A percentile compares a stretch with the other conserved stretches of the same genome.
phyloP scores from a whole-genome alignment of 2,888 invertebrate genomes.

The Sarcophaga caerulescens region DNA sequence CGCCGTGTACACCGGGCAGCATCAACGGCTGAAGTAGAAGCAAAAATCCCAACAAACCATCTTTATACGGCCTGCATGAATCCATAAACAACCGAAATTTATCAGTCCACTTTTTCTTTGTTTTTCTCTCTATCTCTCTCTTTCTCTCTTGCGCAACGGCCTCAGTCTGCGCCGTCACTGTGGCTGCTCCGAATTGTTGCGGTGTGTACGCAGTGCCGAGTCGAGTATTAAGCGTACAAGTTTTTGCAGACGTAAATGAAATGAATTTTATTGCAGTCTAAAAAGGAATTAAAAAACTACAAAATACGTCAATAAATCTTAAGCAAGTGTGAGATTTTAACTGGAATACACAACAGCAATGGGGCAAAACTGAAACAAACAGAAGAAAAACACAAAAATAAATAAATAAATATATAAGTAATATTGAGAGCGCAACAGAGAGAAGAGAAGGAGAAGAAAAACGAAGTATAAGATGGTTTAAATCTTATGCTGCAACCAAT shows the following conservation, averaged over 20 bases:
- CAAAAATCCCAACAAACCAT: slow-evolving; percentile 71
- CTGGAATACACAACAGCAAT: slow-evolving; percentile 37
- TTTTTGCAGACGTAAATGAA: slow-evolving; percentile 59
- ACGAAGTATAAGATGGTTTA: slow-evolving; percentile 5
- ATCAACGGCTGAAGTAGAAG: slow-evolving; percentile 63
- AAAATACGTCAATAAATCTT: slow-evolving; percentile 66
- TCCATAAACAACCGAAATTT: slow-evolving; percentile 49
- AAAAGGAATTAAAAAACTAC: slow-evolving; percentile 67
- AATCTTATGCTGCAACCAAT: slow-evolving; percentile 37
- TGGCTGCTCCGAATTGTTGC: slow-evolving; percentile 13
- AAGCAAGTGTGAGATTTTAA: slow-evolving; percentile 66
- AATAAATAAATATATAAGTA: neutral
- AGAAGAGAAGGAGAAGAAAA: too few species aligned
- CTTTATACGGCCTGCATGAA: slow-evolving; percentile 55
- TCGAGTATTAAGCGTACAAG: slow-evolving; percentile 53
- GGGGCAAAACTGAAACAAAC: slow-evolving; percentile 32
- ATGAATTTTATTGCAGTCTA: slow-evolving; percentile 67
- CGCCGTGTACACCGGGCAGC: slow-evolving; percentile 62
- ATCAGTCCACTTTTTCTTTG: slow-evolving; percentile 29
- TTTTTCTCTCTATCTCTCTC: slow-evolving; percentile 11
- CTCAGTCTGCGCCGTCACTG: neutral
- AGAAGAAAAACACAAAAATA: neutral
- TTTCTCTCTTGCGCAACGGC: neutral
- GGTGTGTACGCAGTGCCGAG: slow-evolving; percentile 47
- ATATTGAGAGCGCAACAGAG: neutral